These are phyloP conservation scores for Alaudala cheleensis DNA, from an alignment of 2,113 vertebrate genomes.

Conservation along the genomic window DNA sequence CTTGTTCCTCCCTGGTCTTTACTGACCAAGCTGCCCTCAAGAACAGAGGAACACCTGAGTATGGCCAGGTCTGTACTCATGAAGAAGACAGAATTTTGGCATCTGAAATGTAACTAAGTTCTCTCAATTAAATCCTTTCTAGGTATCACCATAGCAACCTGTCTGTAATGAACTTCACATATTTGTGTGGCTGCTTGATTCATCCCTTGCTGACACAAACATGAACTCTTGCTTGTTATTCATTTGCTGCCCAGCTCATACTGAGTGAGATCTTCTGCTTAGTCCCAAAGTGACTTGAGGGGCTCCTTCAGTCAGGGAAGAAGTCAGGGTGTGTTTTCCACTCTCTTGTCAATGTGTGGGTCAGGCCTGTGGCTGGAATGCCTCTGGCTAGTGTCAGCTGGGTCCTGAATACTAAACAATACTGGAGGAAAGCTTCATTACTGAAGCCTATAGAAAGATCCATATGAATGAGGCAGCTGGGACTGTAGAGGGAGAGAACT, in stretches of 20 bases:
- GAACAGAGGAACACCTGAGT: not conserved
- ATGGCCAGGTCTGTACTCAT: not conserved
- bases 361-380: not conserved
- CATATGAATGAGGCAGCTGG: not conserved
- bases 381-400: not conserved
- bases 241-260: not conserved
- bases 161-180: not conserved
- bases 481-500: not conserved
- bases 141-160: constrained; percentile 47
- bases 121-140: constrained; percentile 23
- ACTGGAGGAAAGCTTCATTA: not conserved
- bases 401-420: not conserved
- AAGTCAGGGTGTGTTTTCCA: not conserved
- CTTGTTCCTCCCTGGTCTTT: not conserved
- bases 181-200: constrained; percentile 12
- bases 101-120: not conserved
- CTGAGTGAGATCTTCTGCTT: not conserved
- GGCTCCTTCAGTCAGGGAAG: not conserved
- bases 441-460: not conserved
- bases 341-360: not conserved
- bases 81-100: not conserved
- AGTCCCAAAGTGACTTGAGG: not conserved
- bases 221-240: not conserved
- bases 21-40: not conserved
- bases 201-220: constrained; percentile 27